Evolutionary conservation across 2,113 vertebrate genomes (phyloP), one percentile per base, ranked within the genome.

Genomic region (Felis chaus): DNA sequence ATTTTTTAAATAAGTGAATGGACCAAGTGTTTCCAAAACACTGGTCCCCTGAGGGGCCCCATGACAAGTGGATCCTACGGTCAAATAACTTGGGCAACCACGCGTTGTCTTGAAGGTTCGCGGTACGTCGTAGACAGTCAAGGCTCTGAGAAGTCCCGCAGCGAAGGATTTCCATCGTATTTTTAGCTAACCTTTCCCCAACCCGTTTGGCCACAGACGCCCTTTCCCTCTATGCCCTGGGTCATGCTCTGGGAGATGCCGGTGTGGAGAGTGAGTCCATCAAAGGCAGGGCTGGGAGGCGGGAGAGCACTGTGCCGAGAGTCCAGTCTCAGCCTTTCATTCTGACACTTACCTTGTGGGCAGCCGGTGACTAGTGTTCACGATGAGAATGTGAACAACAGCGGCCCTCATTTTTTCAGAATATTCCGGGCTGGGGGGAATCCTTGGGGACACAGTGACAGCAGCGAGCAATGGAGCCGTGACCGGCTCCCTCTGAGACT

Each of bases 111-210:
- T 2, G 33, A 48, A 78, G 33, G 5, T 41, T 87, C 25, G 5
- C 1, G 36, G 39, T 3, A 1, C 16, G 4, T 12, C 13, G 4
- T 4, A 2, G 4, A 1, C 1, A 12, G 1, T 76, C 50, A 80
- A 65, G 87, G 83, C 57, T 86, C 95, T 21, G 80, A 88, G 61
- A 87, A 80, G 78, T 78, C 48, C 87, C 57, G 66, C 41, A 11
- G 61, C 0, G 0, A 33, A 50, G 27, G 21, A 2, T 4, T 21
- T 87, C 50, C 7, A 0, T 7, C 13, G 13, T 14, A 4, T 14
- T 53, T 68, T 15, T 41, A 55, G 3, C 36, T 45, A 11, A 2
- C 27, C 0, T 19, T 33, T 66, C 48, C 41, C 48, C 3, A n/a
- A 36, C 39, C 5, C 1, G 0, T 14, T 23, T 33, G 55, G 14